phyloP scores from a whole-genome alignment of 2,888 invertebrate species.

The Cephus sareptanus region DNA sequence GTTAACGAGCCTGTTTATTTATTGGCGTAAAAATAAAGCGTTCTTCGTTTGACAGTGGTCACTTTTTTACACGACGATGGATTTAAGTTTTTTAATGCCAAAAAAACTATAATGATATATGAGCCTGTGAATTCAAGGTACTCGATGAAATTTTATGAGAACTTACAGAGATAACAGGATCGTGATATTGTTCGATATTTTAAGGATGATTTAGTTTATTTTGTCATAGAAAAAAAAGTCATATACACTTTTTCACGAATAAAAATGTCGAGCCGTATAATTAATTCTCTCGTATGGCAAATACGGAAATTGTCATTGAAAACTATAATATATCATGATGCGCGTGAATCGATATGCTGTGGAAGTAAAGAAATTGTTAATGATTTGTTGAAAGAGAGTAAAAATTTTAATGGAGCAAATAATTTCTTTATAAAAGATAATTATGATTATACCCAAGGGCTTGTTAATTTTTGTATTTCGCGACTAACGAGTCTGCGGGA shows the following conservation, averaged over 20 bases:
- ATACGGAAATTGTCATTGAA: not conserved
- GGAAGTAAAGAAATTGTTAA: not conserved
- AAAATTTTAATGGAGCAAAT: not conserved
- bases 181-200: not conserved
- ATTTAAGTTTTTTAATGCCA: not conserved
- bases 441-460: not conserved
- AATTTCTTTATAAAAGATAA: not conserved
- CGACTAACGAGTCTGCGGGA: not conserved
- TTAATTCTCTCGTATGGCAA: not conserved
- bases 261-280: not conserved
- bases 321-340: not conserved
- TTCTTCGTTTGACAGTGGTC: not conserved
- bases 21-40: not conserved
- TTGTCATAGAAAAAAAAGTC: too few species aligned
- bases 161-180: not conserved
- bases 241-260: not conserved
- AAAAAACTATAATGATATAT: not conserved
- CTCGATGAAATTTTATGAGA: not conserved
- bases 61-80: not conserved
- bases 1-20: conserved; percentile 8
- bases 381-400: not conserved
- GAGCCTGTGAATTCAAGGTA: not conserved
- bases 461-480: not conserved
- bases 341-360: not conserved
- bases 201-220: not conserved